Percentiles rank a stretch among this genome's conserved stretches.
Evolutionary conservation across 1,140 invertebrate species (phyloP).

Genomic region (Calycopis cecrops): DNA sequence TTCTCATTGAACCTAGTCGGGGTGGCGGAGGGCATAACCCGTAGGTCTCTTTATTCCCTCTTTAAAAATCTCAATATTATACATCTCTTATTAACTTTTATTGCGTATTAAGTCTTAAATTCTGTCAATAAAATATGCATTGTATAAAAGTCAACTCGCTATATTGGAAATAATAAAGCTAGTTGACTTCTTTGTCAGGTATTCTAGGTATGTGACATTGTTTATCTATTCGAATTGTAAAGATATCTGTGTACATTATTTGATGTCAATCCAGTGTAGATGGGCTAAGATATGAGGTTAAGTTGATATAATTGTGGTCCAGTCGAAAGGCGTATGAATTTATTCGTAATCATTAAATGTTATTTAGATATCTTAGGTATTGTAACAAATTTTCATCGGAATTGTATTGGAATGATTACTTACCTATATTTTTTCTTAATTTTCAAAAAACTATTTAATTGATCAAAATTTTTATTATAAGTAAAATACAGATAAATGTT

Average conservation of each 20-base stretch:
- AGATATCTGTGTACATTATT: background rate
- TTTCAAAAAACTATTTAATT: background rate
- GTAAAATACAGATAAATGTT: background rate
- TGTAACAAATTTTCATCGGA: background rate
- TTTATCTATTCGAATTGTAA: background rate
- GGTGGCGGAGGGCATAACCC: too few species aligned
- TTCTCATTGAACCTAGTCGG: too few species aligned
- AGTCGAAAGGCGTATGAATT: slow-evolving; percentile 9
- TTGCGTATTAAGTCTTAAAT: too few species aligned
- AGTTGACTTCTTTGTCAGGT: background rate
- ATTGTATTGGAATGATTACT: background rate
- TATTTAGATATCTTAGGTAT: slow-evolving; percentile 1
- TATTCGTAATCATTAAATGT: slow-evolving; percentile 3
- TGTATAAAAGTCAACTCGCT: too few species aligned
- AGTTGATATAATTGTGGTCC: background rate
- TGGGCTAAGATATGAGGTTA: background rate
- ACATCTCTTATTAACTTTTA: too few species aligned
- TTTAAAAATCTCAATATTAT: too few species aligned
- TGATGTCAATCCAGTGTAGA: background rate
- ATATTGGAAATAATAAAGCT: background rate
- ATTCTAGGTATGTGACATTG: too few species aligned
- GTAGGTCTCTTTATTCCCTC: too few species aligned
- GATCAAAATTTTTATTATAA: background rate
- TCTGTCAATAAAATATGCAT: too few species aligned
- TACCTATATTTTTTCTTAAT: background rate